Evolutionary conservation across 2,797 vertebrate genomes (phyloP).

Genomic region (Mormyrops attenuatus): DNA sequence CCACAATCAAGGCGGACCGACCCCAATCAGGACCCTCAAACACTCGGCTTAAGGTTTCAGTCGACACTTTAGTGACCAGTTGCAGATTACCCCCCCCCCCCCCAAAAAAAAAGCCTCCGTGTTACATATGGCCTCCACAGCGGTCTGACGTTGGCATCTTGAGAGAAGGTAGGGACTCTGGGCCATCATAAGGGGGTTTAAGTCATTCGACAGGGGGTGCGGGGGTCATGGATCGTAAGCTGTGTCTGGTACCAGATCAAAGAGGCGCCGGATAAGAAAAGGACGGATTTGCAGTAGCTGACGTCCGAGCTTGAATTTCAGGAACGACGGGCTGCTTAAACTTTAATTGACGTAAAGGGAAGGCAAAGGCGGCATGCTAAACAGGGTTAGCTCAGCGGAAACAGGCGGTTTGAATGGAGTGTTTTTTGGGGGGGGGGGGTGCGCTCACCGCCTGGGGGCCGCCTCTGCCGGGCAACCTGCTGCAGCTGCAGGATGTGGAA

Average conservation of each 20-base stretch:
- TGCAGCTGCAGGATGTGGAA: conserved; percentile 96
- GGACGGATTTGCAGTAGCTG: background rate
- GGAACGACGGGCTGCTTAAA: background rate
- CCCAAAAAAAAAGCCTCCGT: background rate
- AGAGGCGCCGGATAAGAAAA: background rate
- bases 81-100: background rate
- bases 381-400: background rate
- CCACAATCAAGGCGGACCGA: background rate
- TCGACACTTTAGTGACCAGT: background rate
- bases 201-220: background rate
- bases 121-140: background rate
- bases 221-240: background rate
- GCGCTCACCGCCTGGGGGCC: conserved; percentile 74
- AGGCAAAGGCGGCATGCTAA: background rate
- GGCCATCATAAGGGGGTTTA: background rate
- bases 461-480: conserved; percentile 79
- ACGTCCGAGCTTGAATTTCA: background rate
- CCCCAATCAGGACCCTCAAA: background rate
- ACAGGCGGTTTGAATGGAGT: background rate
- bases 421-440: background rate
- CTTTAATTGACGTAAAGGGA: background rate
- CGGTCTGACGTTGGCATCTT: too few relatives aligned
- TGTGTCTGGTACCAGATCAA: background rate
- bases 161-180: background rate
- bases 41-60: background rate